These are phyloP conservation scores for Brienomyrus longianalis DNA, from an alignment of 2,113 vertebrate genomes.

Conservation along the genomic window DNA sequence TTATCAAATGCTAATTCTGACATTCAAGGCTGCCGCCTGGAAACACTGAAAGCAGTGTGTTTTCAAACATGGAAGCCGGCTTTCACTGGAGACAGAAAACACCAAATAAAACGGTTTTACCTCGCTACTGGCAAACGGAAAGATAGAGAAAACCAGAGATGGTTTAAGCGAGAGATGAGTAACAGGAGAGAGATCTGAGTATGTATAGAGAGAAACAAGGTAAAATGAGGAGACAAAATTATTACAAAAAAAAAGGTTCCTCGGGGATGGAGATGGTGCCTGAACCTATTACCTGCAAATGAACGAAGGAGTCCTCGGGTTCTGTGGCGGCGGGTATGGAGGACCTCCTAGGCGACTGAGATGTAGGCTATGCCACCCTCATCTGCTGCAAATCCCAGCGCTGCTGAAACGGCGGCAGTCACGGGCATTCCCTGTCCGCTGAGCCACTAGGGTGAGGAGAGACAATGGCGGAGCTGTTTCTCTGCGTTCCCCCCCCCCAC, in stretches of 20 bases:
- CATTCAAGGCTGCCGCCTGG: neutral
- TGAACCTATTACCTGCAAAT: conserved; percentile 50
- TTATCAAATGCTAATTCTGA: neutral
- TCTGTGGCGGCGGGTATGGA: conserved; percentile 11
- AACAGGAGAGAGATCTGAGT: neutral
- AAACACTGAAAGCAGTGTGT: neutral
- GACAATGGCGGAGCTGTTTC: conserved; percentile 27
- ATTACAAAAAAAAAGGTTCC: conserved; percentile 16
- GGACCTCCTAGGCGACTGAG: conserved; percentile 41
- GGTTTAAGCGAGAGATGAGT: conserved; percentile 16
- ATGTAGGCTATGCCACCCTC: conserved; percentile 32
- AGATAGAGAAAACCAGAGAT: neutral
- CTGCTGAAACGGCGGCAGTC: conserved; percentile 26
- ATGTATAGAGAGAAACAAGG: neutral
- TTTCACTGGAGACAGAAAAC: neutral
- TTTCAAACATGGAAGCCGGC: neutral
- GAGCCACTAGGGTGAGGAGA: conserved; percentile 18
- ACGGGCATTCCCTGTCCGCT: conserved; percentile 47
- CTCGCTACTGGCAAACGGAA: neutral
- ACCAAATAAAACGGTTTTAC: neutral
- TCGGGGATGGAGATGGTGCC: neutral
- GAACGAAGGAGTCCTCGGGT: conserved; percentile 28
- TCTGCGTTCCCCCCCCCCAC: neutral
- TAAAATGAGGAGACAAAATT: conserved; percentile 25
- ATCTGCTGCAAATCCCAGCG: conserved; percentile 33